Conservation (phyloP, 1,140 invertebrate genomes). For the Cyrtorhinus lividipennis region DNA sequence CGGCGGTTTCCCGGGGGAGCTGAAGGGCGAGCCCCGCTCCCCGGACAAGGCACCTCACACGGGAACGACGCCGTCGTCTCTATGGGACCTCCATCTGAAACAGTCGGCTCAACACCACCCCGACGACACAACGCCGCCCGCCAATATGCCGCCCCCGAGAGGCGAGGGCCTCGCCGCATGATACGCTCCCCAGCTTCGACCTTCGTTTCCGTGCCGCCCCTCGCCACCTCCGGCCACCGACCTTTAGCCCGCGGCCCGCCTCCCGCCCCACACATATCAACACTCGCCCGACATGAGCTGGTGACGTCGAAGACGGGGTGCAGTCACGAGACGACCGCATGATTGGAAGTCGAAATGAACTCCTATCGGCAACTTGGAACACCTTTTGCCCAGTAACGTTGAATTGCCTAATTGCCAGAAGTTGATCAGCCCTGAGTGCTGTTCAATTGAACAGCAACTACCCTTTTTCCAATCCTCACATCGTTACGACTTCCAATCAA, state of each 20-base stretch:
- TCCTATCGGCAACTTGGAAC: too few species aligned
- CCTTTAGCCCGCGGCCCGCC: background rate
- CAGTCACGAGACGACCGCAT: too few species aligned
- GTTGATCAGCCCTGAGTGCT: too few species aligned
- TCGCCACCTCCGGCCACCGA: background rate
- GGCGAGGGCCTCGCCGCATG: conserved; percentile 38
- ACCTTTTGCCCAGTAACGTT: too few species aligned
- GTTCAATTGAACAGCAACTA: too few species aligned
- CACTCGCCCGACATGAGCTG: too few species aligned
- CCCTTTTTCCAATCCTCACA: too few species aligned
- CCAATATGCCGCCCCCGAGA: conserved; percentile 29
- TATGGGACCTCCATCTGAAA: conserved; percentile 28
- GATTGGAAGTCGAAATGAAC: too few species aligned
- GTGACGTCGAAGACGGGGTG: too few species aligned
- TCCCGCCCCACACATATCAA: conserved; percentile 7
- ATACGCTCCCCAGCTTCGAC: conserved; percentile 20
- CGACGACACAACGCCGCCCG: conserved; percentile 30
- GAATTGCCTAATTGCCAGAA: too few species aligned
- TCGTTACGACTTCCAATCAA: too few species aligned
- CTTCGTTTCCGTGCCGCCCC: background rate
- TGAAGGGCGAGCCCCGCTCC: conserved; percentile 20
- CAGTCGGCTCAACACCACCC: conserved; percentile 30
- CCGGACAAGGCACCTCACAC: conserved; percentile 21
- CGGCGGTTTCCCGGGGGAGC: conserved; percentile 18
- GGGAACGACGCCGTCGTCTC: conserved; percentile 21